A percentile compares a stretch with the other conserved stretches of the same genome.
Conservation (phyloP, 2,888 invertebrate species). For the Gasteruption jaculator region DNA sequence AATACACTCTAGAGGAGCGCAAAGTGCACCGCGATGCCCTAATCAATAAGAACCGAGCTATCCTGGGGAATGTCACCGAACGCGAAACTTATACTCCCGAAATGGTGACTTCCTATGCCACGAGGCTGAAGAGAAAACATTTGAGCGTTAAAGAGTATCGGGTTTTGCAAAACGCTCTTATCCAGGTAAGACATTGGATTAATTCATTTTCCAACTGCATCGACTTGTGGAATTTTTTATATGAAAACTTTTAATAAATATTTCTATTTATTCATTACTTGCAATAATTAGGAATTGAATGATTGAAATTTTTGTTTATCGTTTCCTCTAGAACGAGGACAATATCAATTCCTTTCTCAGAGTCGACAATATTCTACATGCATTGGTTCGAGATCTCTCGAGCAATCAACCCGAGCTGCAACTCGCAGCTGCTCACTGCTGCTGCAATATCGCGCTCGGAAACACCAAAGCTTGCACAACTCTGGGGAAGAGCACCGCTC, state of each 20-base stretch:
- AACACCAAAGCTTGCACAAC: constrained; percentile 49
- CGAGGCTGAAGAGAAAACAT: constrained; percentile 32
- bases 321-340: constrained; percentile 49
- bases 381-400: constrained; percentile 55
- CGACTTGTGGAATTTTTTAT: too few relatives aligned
- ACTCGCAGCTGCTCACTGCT: constrained; percentile 55
- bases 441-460: constrained; percentile 58
- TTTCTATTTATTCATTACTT: too few relatives aligned
- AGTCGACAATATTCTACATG: constrained; percentile 51
- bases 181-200: constrained; percentile 35
- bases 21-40: constrained; percentile 28
- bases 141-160: constrained; percentile 33
- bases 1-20: constrained; percentile 26
- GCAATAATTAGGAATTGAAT: neutral
- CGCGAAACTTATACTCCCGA: constrained; percentile 25
- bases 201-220: constrained; percentile 5
- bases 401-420: constrained; percentile 54
- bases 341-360: constrained; percentile 47
- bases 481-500: constrained; percentile 52
- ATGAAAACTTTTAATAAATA: too few relatives aligned
- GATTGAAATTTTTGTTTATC: constrained; percentile 37
- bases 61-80: constrained; percentile 28
- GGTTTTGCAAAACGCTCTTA: constrained; percentile 39
- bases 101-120: constrained; percentile 29
- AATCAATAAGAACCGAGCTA: constrained; percentile 33